Evolutionary conservation across 2,888 invertebrate genomes (phyloP).

Genomic region (Parelbella ahira): DNA sequence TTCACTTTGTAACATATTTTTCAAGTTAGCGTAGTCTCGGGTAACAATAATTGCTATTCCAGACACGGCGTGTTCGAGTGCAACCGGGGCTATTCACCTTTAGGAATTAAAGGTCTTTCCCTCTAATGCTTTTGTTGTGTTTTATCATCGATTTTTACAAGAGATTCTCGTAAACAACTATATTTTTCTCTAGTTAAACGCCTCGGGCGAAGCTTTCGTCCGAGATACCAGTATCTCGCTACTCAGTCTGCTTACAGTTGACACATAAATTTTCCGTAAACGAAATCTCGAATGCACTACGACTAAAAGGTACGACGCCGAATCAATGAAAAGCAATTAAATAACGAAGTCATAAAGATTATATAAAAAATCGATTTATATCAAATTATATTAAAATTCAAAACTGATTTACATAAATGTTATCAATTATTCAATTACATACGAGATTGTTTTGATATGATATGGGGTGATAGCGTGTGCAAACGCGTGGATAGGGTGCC

Average conservation of each 20-base stretch:
- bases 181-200: conserved; percentile 9
- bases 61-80: conserved; percentile 57
- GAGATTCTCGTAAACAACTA: conserved; percentile 43
- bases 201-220: neutral
- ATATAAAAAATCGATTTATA: neutral
- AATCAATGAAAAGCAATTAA: neutral
- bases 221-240: neutral
- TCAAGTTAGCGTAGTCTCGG: conserved; percentile 38
- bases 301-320: neutral
- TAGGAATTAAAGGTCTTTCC: conserved; percentile 66
- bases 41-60: conserved; percentile 70
- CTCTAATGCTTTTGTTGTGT: conserved; percentile 54
- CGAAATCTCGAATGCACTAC: neutral
- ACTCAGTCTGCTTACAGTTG: too few relatives aligned
- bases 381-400: conserved; percentile 19
- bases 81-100: conserved; percentile 65
- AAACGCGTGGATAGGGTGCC: too few relatives aligned
- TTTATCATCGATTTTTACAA: conserved; percentile 53
- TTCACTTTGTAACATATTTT: conserved; percentile 28
- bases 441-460: conserved; percentile 8
- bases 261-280: conserved; percentile 1
- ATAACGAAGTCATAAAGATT: neutral
- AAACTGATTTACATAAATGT: conserved; percentile 17
- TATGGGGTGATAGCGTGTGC: too few relatives aligned
- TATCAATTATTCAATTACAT: conserved; percentile 5